Evolutionary conservation across 2,797 vertebrate species (phyloP).

Genomic region (Anguilla anguilla): DNA sequence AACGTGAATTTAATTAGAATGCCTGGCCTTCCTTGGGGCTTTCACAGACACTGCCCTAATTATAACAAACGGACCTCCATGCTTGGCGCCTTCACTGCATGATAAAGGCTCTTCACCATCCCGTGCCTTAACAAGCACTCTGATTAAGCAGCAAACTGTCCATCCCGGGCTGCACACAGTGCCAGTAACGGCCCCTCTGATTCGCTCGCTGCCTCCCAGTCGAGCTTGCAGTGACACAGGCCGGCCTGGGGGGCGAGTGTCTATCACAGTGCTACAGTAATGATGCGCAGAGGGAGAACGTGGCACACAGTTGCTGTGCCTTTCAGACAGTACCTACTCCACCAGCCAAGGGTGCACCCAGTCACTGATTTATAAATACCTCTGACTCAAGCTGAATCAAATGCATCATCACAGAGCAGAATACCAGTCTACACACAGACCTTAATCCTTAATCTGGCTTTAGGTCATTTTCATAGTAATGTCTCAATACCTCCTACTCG

Average conservation of each 20-base stretch:
- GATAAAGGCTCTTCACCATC: conserved; percentile 28
- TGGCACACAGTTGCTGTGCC: neutral
- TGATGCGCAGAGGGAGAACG: neutral
- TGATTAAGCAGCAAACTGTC: conserved; percentile 15
- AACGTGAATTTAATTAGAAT: conserved; percentile 45
- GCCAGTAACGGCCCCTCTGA: conserved; percentile 5
- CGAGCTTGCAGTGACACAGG: too few species aligned
- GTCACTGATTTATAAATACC: neutral
- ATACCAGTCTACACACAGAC: neutral
- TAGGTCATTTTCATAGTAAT: neutral
- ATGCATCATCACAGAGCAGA: neutral
- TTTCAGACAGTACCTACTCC: neutral
- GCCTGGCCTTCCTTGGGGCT: conserved; percentile 35
- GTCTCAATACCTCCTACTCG: neutral
- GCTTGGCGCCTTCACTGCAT: conserved; percentile 22
- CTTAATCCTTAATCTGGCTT: neutral
- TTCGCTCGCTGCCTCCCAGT: neutral
- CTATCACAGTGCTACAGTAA: conserved; percentile 17
- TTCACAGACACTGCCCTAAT: conserved; percentile 37
- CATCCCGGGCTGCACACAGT: neutral
- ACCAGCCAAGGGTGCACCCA: neutral
- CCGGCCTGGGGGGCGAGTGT: neutral
- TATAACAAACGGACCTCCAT: conserved; percentile 27
- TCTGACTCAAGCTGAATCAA: neutral
- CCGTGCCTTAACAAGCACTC: conserved; percentile 27